phyloP scores from a whole-genome alignment of 2,888 invertebrate genomes.

The Volucella bombylans region DNA sequence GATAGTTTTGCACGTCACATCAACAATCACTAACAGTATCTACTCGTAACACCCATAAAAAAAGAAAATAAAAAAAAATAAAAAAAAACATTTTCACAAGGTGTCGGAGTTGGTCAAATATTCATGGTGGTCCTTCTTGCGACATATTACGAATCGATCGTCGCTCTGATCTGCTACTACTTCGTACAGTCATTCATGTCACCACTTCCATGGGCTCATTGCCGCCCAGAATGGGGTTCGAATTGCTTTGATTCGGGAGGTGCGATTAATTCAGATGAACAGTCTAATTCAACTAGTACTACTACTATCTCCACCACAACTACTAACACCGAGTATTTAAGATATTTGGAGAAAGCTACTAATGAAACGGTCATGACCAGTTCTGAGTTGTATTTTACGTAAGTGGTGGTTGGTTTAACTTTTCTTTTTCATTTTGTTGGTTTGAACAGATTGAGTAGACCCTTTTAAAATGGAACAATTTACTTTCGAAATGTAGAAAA shows the following conservation, averaged over 20 bases:
- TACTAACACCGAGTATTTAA: constrained; percentile 51
- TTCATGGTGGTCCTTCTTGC: constrained; percentile 84
- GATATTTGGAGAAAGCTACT: constrained; percentile 49
- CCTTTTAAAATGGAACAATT: neutral
- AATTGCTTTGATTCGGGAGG: constrained; percentile 81
- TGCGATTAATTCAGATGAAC: constrained; percentile 32
- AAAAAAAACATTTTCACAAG: constrained; percentile 78
- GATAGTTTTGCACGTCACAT: neutral
- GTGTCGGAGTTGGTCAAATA: constrained; percentile 84
- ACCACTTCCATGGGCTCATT: constrained; percentile 86
- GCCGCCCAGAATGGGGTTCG: constrained; percentile 84
- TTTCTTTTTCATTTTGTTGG: neutral
- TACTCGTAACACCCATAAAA: neutral
- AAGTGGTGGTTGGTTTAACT: constrained; percentile 77
- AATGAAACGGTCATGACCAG: constrained; percentile 80
- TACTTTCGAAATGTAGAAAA: constrained; percentile 80
- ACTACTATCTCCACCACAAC: constrained; percentile 15
- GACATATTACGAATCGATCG: constrained; percentile 85
- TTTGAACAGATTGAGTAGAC: neutral
- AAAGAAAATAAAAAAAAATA: constrained; percentile 26
- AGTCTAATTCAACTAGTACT: constrained; percentile 47
- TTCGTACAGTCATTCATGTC: constrained; percentile 85
- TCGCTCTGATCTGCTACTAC: constrained; percentile 85
- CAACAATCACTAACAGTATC: neutral
- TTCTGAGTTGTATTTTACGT: constrained; percentile 84